Evolutionary conservation across 2,888 invertebrate species (phyloP), one percentile per base, ranked within the genome.

Genomic region (Kryphioiulus occultus): DNA sequence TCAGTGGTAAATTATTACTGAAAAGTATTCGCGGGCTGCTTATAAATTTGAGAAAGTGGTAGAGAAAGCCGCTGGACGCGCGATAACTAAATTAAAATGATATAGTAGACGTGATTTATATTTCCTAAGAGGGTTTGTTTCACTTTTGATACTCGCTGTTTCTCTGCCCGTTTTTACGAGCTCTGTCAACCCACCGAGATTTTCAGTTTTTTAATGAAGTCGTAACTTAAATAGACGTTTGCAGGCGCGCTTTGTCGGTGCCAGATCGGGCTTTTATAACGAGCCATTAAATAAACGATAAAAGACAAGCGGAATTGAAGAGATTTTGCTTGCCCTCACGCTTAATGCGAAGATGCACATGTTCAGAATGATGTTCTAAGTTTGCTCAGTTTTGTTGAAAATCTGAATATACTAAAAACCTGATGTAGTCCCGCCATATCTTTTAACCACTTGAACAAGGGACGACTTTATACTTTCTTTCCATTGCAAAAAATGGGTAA

Each of bases 181-280:
- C 68, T 26, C 26, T 68, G 68, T 26, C 68, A 68, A 68, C 68
- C 12, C n/a, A 1, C 10, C 12, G 68, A 10, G 26, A 26, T n/a
- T 68, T 44, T 53, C 53, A 53, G 53, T 68, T 68, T 68, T 68
- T 68, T 68, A 68, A 68, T 68, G 68, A 68, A 68, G 68, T 26
- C 68, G 68, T 68, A 68, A 68, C 59, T 59, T 59, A 59, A 59
- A 59, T 59, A 22, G 19, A 59, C 68, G 68, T 68, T 68, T 9
- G 26, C 7, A 26, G 68, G 26, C 22, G 68, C 68, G 7, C 68
- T 68, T 68, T 68, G 68, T 68, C 68, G 68, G 68, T 68, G n/a
- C 26, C 22, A 68, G 68, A 68, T 68, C 26, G 10, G 68, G 68
- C 10, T 68, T 68, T 68, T 68, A 68, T 68, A 26, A 68, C 68